phyloP scores from a whole-genome alignment of 2,888 invertebrate species.

The Pemphredon lugubris region DNA sequence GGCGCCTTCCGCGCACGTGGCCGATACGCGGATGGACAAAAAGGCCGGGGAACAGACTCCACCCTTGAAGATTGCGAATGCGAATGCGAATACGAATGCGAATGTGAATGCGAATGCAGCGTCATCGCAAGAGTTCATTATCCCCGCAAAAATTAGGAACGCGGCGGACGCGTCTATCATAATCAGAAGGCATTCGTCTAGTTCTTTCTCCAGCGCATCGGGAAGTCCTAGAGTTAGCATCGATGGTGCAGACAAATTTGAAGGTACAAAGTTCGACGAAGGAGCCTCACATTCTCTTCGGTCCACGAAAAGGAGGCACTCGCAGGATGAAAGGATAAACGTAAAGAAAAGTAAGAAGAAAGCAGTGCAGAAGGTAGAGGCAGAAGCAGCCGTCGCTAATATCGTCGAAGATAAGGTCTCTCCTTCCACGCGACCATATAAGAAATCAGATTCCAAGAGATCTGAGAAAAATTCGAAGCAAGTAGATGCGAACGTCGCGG shows the following conservation, averaged over 20 bases:
- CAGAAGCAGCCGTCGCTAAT: slow-evolving; percentile 22
- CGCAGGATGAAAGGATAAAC: slow-evolving; percentile 67
- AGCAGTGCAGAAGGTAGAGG: slow-evolving; percentile 34
- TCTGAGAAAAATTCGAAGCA: slow-evolving; percentile 61
- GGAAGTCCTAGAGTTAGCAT: slow-evolving; percentile 85
- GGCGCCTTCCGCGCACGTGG: slow-evolving; percentile 73
- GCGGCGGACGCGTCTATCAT: slow-evolving; percentile 90
- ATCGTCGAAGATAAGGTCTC: slow-evolving; percentile 38
- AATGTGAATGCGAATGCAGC: slow-evolving; percentile 54
- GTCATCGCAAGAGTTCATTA: slow-evolving; percentile 71
- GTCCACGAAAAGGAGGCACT: slow-evolving; percentile 69
- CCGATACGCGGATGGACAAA: slow-evolving; percentile 54
- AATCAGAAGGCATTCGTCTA: slow-evolving; percentile 91
- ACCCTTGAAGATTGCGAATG: slow-evolving; percentile 55
- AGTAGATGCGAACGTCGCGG: slow-evolving; percentile 32
- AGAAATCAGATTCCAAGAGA: slow-evolving; percentile 58
- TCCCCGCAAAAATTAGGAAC: slow-evolving; percentile 76
- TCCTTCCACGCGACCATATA: slow-evolving; percentile 45
- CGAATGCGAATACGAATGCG: too few species aligned
- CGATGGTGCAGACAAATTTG: slow-evolving; percentile 63
- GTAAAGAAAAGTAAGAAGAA: slow-evolving; percentile 68
- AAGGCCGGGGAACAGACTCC: slow-evolving; percentile 51
- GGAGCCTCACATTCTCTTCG: slow-evolving; percentile 60
- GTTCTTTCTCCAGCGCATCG: slow-evolving; percentile 89
- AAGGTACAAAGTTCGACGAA: slow-evolving; percentile 63